Conservation (phyloP, 1,140 invertebrate genomes). For the Drosophila bocki region DNA sequence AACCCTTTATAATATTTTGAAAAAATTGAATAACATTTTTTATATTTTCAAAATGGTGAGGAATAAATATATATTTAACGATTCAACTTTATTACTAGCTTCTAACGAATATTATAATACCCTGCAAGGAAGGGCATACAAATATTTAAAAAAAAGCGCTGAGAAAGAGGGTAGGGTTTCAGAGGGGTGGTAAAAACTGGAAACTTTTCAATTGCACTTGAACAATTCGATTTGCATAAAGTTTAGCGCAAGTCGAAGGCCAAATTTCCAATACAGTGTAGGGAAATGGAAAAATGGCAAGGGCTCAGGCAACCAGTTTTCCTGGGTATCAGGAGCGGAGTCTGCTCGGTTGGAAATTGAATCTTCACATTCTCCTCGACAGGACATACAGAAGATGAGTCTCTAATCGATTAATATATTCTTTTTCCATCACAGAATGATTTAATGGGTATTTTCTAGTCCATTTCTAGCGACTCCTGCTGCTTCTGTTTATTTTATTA, state of each 20-base stretch:
- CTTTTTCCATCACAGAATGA: not conserved
- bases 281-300: not conserved
- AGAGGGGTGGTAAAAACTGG: not conserved
- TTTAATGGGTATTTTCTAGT: not conserved
- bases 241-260: constrained; percentile 6
- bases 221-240: constrained; percentile 36
- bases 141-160: not conserved
- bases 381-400: no score
- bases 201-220: constrained; percentile 24
- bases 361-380: no score
- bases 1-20: no score
- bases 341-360: not conserved
- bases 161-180: not conserved
- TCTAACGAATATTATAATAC: no score
- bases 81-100: no score
- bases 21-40: no score
- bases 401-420: not conserved
- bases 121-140: no score
- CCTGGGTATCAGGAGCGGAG: not conserved
- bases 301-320: not conserved
- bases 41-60: no score
- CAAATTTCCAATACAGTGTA: constrained; percentile 16
- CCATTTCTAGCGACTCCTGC: not conserved
- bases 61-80: no score
- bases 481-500: constrained; percentile 16